Conservation (phyloP, 1,140 invertebrate genomes). For the Dolichoris vasculosae region DNA sequence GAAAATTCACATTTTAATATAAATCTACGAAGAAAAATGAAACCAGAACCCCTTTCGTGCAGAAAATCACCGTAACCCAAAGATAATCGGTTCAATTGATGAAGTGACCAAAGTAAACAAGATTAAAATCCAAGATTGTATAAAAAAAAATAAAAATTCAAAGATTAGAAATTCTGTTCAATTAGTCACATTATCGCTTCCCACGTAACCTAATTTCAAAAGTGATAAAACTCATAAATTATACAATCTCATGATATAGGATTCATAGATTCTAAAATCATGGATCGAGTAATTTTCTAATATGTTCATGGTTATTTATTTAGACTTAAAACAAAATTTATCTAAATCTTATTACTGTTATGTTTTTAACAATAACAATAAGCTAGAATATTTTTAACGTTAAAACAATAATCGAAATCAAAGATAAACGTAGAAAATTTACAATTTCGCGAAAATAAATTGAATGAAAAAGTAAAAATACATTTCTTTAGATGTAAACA, state of each 20-base stretch:
- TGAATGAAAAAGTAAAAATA: no score
- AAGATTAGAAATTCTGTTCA: not conserved
- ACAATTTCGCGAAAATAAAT: no score
- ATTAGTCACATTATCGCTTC: not conserved
- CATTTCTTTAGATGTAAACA: not conserved
- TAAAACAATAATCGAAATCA: not conserved
- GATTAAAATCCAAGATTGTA: constrained; percentile 22
- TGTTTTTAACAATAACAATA: not conserved
- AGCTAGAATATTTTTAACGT: not conserved
- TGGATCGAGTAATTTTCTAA: not conserved
- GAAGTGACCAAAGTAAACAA: constrained; percentile 2
- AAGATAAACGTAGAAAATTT: not conserved
- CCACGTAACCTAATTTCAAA: not conserved
- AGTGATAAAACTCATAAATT: not conserved
- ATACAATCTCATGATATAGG: not conserved
- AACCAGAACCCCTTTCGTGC: not conserved
- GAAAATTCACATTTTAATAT: not conserved
- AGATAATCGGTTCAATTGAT: constrained; percentile 28
- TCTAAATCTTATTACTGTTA: not conserved
- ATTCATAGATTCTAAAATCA: not conserved
- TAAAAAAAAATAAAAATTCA: not conserved
- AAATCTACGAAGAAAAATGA: not conserved
- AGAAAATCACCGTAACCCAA: constrained; percentile 33
- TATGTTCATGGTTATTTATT: not conserved
- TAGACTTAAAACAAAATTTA: not conserved